Evolutionary conservation across 2,113 vertebrate genomes (phyloP).

Genomic region (Anas platyrhynchos): DNA sequence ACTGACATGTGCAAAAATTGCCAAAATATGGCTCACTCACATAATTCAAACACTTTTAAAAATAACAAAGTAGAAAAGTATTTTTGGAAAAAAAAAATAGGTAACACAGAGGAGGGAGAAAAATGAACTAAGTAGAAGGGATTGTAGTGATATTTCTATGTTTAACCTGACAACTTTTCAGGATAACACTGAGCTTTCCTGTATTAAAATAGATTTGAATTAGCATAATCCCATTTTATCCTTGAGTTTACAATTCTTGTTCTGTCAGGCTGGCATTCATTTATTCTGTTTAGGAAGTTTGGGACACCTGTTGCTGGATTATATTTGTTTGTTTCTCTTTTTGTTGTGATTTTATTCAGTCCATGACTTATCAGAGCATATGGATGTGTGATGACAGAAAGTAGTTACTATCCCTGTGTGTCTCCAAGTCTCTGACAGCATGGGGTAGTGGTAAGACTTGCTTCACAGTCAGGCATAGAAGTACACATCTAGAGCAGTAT

Average conservation of each 20-base stretch:
- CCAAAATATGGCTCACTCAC: neutral
- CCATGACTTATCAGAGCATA: fast-evolving
- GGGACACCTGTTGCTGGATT: neutral
- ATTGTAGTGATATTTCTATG: neutral
- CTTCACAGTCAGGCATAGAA: neutral
- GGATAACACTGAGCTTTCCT: neutral
- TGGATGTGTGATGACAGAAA: neutral
- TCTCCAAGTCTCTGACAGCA: neutral
- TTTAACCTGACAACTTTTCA: constrained; percentile 37
- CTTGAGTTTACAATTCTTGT: neutral
- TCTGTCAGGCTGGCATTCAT: constrained; percentile 2
- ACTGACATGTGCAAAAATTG: neutral
- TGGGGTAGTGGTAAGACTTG: neutral
- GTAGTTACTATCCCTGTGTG: neutral
- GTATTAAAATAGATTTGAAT: constrained; percentile 29
- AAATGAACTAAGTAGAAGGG: neutral
- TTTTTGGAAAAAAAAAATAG: neutral
- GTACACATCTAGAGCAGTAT: neutral
- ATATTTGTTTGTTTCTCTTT: neutral
- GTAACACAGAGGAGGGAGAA: neutral
- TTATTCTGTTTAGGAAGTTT: constrained; percentile 1
- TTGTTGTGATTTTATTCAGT: neutral
- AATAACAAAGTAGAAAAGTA: neutral
- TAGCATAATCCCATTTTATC: constrained; percentile 41
- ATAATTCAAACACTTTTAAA: neutral